Evolutionary conservation across 1,140 invertebrate genomes (phyloP).

Genomic region (Drosophila saltans): DNA sequence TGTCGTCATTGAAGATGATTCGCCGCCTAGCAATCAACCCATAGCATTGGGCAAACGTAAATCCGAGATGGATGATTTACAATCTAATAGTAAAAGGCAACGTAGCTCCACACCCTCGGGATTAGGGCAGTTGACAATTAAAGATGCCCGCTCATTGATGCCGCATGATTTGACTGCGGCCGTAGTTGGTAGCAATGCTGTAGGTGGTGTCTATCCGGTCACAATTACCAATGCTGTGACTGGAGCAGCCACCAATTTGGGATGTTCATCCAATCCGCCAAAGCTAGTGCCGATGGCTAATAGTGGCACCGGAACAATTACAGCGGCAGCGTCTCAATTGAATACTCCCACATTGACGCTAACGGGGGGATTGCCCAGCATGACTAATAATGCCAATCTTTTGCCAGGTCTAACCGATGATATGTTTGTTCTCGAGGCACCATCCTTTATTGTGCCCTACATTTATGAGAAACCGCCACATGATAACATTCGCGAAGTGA

Average conservation of each 20-base stretch:
- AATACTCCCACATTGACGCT: constrained; percentile 76
- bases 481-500: constrained; percentile 90
- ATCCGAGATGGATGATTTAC: constrained; percentile 65
- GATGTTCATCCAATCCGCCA: constrained; percentile 47
- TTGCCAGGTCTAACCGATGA: constrained; percentile 92
- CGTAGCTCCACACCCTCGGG: constrained; percentile 63
- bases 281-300: constrained; percentile 56
- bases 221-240: constrained; percentile 81
- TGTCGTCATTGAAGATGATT: constrained; percentile 86
- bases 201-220: constrained; percentile 63
- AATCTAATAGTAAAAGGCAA: constrained; percentile 68
- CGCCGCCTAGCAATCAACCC: constrained; percentile 70
- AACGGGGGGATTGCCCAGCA: constrained; percentile 63
- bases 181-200: constrained; percentile 17
- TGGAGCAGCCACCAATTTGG: constrained; percentile 63
- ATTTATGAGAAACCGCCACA: constrained; percentile 95
- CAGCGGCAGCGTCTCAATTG: constrained; percentile 26
- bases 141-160: constrained; percentile 77
- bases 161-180: constrained; percentile 61
- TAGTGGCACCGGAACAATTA: neutral
- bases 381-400: constrained; percentile 84
- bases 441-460: constrained; percentile 95
- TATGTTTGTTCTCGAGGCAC: constrained; percentile 95
- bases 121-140: constrained; percentile 74
- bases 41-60: constrained; percentile 66